A percentile compares a stretch with the other conserved stretches of the same genome.
Conservation (phyloP, 2,888 invertebrate species). For the Hypomecis punctinalis region DNA sequence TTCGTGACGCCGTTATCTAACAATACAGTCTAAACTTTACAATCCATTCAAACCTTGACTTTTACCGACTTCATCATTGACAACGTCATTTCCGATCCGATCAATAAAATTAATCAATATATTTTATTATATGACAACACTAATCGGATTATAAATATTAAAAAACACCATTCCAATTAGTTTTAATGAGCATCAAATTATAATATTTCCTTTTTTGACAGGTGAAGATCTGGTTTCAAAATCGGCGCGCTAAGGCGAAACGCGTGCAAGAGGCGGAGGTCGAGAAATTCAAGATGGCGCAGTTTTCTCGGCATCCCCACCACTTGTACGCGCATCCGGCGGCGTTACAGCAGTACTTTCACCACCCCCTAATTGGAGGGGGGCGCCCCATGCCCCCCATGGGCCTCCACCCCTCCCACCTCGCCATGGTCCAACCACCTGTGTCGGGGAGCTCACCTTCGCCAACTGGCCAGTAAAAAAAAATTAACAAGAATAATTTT, state of each 20-base stretch:
- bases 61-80: constrained; percentile 8
- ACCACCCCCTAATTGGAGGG: constrained; percentile 85
- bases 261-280: constrained; percentile 98
- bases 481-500: constrained; percentile 53
- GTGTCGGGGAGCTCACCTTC: constrained; percentile 75
- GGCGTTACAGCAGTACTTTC: constrained; percentile 86
- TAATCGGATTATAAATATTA: constrained; percentile 17
- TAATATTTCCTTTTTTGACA: constrained; percentile 64
- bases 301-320: constrained; percentile 86
- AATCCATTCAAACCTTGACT: constrained; percentile 15
- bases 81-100: constrained; percentile 10
- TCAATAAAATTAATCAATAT: constrained; percentile 15
- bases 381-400: constrained; percentile 77
- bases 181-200: constrained; percentile 15
- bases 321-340: constrained; percentile 85
- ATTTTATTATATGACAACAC: constrained; percentile 5
- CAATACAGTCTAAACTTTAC: background rate
- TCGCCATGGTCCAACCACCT: constrained; percentile 76
- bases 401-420: constrained; percentile 73
- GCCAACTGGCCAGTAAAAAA: constrained; percentile 53
- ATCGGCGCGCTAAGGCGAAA: constrained; percentile 98
- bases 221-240: constrained; percentile 98
- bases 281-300: constrained; percentile 96
- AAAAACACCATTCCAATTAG: constrained; percentile 6
- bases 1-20: background rate